phyloP scores from a whole-genome alignment of 1,140 invertebrate genomes.

The Hormaphis cornu region DNA sequence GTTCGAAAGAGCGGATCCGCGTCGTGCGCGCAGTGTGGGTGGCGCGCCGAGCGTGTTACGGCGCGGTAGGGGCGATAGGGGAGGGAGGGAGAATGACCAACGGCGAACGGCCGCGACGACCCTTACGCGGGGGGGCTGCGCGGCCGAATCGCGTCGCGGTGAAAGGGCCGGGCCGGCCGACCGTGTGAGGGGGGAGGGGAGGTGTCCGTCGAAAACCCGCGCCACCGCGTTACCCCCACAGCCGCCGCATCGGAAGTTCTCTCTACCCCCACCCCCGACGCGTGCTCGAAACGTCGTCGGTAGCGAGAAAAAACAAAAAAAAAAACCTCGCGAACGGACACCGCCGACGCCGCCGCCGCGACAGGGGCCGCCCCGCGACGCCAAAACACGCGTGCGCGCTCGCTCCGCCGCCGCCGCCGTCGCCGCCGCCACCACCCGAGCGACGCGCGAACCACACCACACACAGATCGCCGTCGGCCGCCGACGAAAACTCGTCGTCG shows the following conservation, averaged over 20 bases:
- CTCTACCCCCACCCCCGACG: too few species aligned
- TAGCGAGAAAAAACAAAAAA: neutral
- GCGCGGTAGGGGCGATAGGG: neutral
- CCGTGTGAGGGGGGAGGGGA: neutral
- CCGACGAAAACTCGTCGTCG: constrained; percentile 7
- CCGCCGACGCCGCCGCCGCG: neutral
- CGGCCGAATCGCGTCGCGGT: neutral
- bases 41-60: neutral
- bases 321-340: neutral
- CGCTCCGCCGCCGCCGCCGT: neutral
- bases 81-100: constrained; percentile 2
- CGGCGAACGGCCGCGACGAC: neutral
- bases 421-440: neutral
- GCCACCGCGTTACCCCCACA: neutral
- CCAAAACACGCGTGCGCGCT: neutral
- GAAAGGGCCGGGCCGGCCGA: neutral
- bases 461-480: constrained; percentile 8
- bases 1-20: too few species aligned
- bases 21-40: too few species aligned
- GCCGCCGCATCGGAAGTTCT: too few species aligned
- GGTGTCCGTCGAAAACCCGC: neutral
- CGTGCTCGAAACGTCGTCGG: too few species aligned
- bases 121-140: neutral
- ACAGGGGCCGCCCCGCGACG: neutral
- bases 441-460: neutral